phyloP scores from a whole-genome alignment of 2,113 vertebrate species.

The Butorides virescens region DNA sequence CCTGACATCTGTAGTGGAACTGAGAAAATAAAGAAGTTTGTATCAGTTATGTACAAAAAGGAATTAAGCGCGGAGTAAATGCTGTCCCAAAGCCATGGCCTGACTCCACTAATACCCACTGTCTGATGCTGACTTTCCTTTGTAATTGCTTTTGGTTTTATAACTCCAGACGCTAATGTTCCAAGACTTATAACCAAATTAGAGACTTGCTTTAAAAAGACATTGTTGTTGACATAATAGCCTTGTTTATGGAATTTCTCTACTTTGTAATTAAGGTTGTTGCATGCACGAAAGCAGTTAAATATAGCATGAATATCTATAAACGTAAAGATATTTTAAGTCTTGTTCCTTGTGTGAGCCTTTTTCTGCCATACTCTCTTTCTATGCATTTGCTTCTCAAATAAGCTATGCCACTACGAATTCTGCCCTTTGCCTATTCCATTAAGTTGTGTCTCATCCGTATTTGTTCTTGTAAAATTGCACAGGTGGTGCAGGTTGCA shows the following conservation, averaged over 20 bases:
- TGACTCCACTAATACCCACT: conserved; percentile 10
- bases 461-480: neutral
- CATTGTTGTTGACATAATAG: conserved; percentile 44
- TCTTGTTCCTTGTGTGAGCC: neutral
- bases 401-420: neutral
- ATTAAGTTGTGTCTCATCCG: neutral
- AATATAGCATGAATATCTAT: conserved; percentile 17
- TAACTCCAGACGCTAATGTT: conserved; percentile 27
- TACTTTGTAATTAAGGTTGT: conserved; percentile 39
- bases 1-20: conserved; percentile 10
- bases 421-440: neutral
- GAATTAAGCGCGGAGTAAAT: neutral
- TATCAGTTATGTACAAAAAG: neutral
- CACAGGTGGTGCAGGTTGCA: neutral
- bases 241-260: conserved; percentile 36
- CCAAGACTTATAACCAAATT: conserved; percentile 50
- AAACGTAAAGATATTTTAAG: conserved; percentile 12
- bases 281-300: conserved; percentile 40
- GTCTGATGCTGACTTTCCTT: conserved; percentile 19
- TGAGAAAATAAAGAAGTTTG: conserved; percentile 6
- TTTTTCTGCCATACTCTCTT: neutral
- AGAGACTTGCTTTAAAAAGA: conserved; percentile 51
- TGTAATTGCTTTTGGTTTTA: conserved; percentile 59
- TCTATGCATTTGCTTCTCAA: neutral
- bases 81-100: conserved; percentile 10